A percentile compares a stretch with the other conserved stretches of the same genome.
These are phyloP conservation scores for Capricornis sumatraensis DNA, from an alignment of 2,113 vertebrate genomes.

Conservation along the genomic window DNA sequence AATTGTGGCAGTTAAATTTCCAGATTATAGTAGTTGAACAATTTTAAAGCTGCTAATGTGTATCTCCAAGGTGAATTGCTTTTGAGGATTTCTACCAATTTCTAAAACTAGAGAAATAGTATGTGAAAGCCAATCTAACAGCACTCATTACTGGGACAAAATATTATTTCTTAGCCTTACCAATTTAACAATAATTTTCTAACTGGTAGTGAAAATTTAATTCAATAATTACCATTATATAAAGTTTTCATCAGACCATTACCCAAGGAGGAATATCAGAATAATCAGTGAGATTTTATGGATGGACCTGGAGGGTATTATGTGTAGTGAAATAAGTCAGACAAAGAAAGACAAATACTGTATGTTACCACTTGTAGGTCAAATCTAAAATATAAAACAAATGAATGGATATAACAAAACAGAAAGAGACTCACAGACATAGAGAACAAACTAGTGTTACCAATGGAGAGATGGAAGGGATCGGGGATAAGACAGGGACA, in stretches of 20 bases:
- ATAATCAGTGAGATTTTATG: neutral
- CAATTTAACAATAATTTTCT: neutral
- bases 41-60: neutral
- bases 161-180: constrained; percentile 4
- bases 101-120: neutral
- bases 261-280: neutral
- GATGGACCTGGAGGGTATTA: neutral
- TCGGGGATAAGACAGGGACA: neutral
- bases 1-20: neutral
- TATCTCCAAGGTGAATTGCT: neutral
- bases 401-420: neutral
- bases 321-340: neutral
- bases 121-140: neutral
- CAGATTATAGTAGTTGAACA: neutral
- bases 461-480: neutral
- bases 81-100: neutral
- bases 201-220: neutral
- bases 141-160: neutral
- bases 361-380: neutral
- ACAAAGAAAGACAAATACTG: neutral
- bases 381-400: neutral
- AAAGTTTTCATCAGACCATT: neutral
- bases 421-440: neutral
- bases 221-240: neutral
- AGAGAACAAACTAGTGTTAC: neutral